phyloP scores from a whole-genome alignment of 2,797 vertebrate species.

The Steatocranus sp. region DNA sequence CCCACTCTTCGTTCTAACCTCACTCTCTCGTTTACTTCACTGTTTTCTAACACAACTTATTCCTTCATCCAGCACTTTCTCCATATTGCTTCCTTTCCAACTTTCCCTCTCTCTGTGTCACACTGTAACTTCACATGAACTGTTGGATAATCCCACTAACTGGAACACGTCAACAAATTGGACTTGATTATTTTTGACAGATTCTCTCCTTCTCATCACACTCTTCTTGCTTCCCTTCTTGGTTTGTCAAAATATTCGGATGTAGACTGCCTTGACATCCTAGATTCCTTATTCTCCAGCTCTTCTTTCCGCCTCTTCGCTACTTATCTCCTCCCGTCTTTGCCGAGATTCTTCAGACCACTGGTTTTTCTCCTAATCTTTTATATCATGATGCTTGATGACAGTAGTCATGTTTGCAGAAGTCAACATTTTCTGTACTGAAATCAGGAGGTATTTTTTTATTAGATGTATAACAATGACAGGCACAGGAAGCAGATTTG shows the following conservation, averaged over 20 bases:
- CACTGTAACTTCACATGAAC: constrained; percentile 1
- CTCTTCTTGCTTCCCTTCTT: constrained; percentile 15
- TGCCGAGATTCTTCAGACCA: neutral
- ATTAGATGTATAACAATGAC: neutral
- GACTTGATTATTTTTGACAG: constrained; percentile 45
- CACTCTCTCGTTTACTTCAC: neutral
- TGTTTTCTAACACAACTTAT: neutral
- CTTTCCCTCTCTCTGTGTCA: neutral
- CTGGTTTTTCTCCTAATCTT: neutral
- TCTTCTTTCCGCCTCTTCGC: neutral
- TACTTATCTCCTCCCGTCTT: neutral
- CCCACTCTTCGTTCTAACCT: neutral
- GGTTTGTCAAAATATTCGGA: neutral
- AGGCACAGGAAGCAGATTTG: neutral
- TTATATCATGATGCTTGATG: neutral
- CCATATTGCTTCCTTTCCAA: neutral
- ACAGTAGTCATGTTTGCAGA: constrained; percentile 7
- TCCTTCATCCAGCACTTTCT: neutral
- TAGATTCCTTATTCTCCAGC: neutral
- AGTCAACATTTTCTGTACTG: constrained; percentile 3
- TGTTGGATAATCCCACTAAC: constrained; percentile 48
- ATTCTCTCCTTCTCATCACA: constrained; percentile 20
- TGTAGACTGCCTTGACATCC: neutral
- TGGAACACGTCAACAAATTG: constrained; percentile 56
- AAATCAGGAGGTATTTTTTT: constrained; percentile 6